Evolutionary conservation across 2,113 vertebrate genomes (phyloP), one percentile per base, ranked within the genome.

Genomic region (Urocynchramus pylzowi): DNA sequence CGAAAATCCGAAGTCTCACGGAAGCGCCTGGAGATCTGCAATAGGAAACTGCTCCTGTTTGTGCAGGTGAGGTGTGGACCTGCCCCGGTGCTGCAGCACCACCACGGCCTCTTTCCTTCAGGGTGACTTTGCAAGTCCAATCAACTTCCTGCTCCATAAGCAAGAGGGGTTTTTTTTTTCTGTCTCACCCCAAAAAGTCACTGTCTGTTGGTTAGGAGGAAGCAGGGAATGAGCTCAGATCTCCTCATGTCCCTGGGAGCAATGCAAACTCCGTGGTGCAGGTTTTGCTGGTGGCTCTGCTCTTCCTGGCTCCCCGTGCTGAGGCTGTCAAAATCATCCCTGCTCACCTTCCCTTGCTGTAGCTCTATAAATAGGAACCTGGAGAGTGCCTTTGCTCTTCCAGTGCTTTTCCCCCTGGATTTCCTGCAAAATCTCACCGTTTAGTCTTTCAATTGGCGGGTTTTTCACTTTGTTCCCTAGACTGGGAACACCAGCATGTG

Each of bases 21-120:
- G 89, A 99, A 98, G 96, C 98, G 98, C 68, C 97, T 99, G 97
- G 99, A 99, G 95, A 96, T 98, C 87, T 98, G 98, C 94, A 99
- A 99, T 49, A 98, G 98, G 97, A 99, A 98, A 50, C 98, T 99
- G 77, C 97, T 99, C 31, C 97, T 98, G 61, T 99, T 99, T 73
- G 98, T 98, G 73, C 98, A 99, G 98, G 99, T 98, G 96, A 97
- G 21, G 47, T 33, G 28, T 68, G 50, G 45, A 60, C 15, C 57
- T 18, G 2, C 42, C 63, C 42, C 1, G 0, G 3, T 37, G 42
- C 89, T 28, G 87, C 49, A 76, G 65, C 85, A 87, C 16, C 77
- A 2, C 45, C 14, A 13, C 1, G 2, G 77, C 80, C 69, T 78
- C 86, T 52, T 39, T 10, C 81, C 74, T 68, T 28, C 28, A 31